phyloP scores from a whole-genome alignment of 2,113 vertebrate genomes.

The Odontophorus gujanensis region DNA sequence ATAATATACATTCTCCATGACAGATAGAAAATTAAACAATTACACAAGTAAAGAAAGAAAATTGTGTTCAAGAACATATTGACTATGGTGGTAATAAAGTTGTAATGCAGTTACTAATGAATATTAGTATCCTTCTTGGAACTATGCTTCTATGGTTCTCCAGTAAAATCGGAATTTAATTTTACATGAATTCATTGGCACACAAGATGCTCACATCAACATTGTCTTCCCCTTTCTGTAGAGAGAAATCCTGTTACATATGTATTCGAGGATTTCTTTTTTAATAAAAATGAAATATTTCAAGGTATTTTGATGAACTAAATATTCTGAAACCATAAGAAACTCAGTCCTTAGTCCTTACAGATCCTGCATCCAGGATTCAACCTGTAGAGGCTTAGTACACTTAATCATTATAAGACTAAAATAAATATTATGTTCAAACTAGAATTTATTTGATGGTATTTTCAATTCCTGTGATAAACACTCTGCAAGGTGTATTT shows the following conservation, averaged over 20 bases:
- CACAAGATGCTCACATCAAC: fast-evolving
- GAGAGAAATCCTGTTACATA: background rate
- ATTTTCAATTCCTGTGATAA: background rate
- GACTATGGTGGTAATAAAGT: background rate
- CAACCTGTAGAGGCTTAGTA: background rate
- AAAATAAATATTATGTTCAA: background rate
- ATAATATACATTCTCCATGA: background rate
- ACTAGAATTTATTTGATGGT: background rate
- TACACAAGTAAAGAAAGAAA: background rate
- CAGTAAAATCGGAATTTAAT: background rate
- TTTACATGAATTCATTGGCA: fast-evolving
- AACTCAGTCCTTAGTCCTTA: background rate
- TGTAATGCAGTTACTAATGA: background rate
- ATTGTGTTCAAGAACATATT: background rate
- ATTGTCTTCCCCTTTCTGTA: background rate
- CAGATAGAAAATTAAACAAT: background rate
- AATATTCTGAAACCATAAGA: background rate
- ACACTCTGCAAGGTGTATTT: background rate
- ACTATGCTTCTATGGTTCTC: background rate
- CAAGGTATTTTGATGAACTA: background rate
- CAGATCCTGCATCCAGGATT: background rate
- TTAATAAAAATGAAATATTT: background rate
- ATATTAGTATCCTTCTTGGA: background rate
- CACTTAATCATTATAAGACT: background rate
- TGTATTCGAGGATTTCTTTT: background rate